Evolutionary conservation across 2,888 invertebrate genomes (phyloP).

Genomic region (Rutpela maculata): DNA sequence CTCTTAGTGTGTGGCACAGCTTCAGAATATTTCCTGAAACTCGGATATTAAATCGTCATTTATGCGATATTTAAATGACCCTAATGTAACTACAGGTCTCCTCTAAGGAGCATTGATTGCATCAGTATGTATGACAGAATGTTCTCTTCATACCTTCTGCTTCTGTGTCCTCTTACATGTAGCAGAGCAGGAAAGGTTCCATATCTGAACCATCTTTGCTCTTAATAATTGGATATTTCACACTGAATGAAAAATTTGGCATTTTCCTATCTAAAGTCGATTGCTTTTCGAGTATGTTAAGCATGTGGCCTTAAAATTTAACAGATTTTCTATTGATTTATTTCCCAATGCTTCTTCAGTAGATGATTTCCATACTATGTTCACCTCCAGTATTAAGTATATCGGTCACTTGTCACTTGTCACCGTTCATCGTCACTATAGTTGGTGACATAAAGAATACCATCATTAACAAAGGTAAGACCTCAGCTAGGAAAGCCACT

Average conservation of each 20-base stretch:
- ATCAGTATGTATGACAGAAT: conserved; percentile 98
- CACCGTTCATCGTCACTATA: no score
- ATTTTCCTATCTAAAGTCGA: conserved; percentile 96
- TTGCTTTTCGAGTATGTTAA: no score
- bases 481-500: no score
- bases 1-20: conserved; percentile 99
- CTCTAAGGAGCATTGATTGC: conserved; percentile 95
- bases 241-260: conserved; percentile 98
- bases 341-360: no score
- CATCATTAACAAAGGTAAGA: no score
- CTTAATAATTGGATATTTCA: conserved; percentile 99
- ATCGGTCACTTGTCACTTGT: no score
- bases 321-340: no score
- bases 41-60: conserved; percentile 99
- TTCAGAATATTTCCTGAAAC: conserved; percentile 98
- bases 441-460: no score
- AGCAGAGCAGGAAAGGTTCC: conserved; percentile 97
- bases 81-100: conserved; percentile 98
- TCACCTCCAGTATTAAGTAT: no score
- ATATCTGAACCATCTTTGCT: conserved; percentile 98
- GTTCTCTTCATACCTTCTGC: conserved; percentile 93
- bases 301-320: no score
- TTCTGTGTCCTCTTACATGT: conserved; percentile 93
- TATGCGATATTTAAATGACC: conserved; percentile 98
- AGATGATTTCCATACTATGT: no score